Evolutionary conservation across 1,140 invertebrate species (phyloP).

Genomic region (Paralvinella palmiformis): DNA sequence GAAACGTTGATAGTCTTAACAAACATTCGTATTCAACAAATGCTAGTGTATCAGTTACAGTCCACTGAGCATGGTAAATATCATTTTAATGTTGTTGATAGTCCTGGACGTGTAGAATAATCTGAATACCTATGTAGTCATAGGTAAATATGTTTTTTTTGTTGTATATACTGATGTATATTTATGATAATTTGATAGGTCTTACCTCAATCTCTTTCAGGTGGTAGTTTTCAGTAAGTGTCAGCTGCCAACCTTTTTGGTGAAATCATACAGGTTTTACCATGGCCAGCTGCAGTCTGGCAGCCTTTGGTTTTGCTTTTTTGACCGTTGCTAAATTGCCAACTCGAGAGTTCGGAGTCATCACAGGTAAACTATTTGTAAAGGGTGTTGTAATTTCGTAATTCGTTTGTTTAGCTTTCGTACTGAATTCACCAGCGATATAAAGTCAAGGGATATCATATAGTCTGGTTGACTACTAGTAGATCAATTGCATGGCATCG

Average conservation of each 20-base stretch:
- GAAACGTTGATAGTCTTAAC: no score
- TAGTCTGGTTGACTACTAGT: no score
- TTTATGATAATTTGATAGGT: no score
- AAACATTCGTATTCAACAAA: no score
- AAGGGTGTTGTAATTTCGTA: no score
- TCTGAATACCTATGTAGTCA: not conserved
- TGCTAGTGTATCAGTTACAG: no score
- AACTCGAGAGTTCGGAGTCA: conserved; percentile 53
- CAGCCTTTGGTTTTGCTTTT: conserved; percentile 53
- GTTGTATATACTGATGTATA: no score
- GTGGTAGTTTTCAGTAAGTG: conserved; percentile 57
- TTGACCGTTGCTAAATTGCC: conserved; percentile 55
- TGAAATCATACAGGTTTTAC: conserved; percentile 58
- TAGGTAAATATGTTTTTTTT: not conserved
- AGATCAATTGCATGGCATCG: no score
- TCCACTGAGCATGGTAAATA: no score
- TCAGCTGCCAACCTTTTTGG: conserved; percentile 60
- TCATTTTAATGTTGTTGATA: not conserved
- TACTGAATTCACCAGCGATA: no score
- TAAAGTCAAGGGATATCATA: no score
- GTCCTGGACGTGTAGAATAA: not conserved
- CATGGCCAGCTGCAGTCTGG: conserved; percentile 48
- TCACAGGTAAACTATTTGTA: conserved; percentile 54
- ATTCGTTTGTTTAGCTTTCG: no score
- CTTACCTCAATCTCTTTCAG: conserved; percentile 30